These are phyloP conservation scores for Uropetala carovei DNA, from an alignment of 2,888 invertebrate genomes.

Conservation along the genomic window DNA sequence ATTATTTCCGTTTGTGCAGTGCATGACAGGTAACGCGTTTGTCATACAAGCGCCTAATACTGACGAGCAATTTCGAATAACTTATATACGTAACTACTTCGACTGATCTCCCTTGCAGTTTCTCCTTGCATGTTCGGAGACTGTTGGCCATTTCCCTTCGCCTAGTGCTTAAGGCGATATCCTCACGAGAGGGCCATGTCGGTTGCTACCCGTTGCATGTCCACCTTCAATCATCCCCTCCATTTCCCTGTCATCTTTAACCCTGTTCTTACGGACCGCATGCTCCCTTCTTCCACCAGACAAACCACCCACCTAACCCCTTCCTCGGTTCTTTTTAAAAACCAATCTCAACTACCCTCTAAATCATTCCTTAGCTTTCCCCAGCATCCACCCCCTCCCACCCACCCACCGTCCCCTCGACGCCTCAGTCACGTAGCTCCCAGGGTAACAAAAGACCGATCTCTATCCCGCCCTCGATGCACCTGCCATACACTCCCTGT, in stretches of 20 bases:
- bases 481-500: not conserved
- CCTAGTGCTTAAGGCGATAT: not conserved
- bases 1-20: not conserved
- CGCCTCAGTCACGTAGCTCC: too few species aligned
- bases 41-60: too few species aligned
- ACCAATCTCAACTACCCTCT: not conserved
- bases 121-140: not conserved
- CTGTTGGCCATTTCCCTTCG: not conserved
- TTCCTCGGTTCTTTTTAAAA: too few species aligned
- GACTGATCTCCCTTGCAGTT: too few species aligned
- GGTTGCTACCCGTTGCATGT: constrained; percentile 17
- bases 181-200: not conserved
- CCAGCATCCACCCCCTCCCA: not conserved
- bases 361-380: not conserved
- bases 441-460: too few species aligned
- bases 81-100: too few species aligned
- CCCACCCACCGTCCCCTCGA: not conserved
- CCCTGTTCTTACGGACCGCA: constrained; percentile 12
- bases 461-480: not conserved
- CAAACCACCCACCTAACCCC: not conserved
- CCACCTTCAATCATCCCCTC: constrained; percentile 40
- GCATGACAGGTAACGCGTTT: not conserved
- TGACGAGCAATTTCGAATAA: too few species aligned
- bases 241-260: constrained; percentile 44
- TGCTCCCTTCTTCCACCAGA: not conserved